Conservation (phyloP, 2,113 vertebrate species). For the Hoplias malabaricus region DNA sequence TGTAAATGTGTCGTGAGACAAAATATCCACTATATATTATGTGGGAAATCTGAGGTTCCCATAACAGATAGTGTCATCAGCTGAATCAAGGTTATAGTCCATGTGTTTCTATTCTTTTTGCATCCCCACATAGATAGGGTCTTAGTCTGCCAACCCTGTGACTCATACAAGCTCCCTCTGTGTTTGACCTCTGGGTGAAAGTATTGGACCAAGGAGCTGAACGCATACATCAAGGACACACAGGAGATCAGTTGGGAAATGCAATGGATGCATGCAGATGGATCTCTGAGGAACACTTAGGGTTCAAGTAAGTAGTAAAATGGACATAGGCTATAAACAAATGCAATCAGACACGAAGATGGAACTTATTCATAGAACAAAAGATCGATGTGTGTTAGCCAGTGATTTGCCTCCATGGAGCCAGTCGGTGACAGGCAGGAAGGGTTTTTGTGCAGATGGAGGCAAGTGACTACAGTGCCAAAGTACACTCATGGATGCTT, state of each 20-base stretch:
- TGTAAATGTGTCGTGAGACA: no score
- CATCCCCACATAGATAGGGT: neutral
- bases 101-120: constrained; percentile 12
- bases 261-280: neutral
- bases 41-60: no score
- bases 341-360: constrained; percentile 14
- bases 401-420: constrained; percentile 4
- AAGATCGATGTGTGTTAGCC: constrained; percentile 34
- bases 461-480: constrained; percentile 40
- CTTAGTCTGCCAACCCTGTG: constrained; percentile 17
- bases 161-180: neutral
- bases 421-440: constrained; percentile 23
- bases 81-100: neutral
- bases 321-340: constrained; percentile 24
- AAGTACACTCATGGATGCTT: constrained; percentile 44
- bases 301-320: neutral
- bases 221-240: neutral
- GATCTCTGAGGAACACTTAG: neutral
- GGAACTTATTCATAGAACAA: constrained; percentile 24
- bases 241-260: neutral
- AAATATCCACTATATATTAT: no score
- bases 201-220: neutral
- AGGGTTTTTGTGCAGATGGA: constrained; percentile 8
- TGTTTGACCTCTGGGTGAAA: neutral
- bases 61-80: neutral